Evolutionary conservation across 2,888 invertebrate species (phyloP).

Genomic region (Sinopyrophorus schimmeli): DNA sequence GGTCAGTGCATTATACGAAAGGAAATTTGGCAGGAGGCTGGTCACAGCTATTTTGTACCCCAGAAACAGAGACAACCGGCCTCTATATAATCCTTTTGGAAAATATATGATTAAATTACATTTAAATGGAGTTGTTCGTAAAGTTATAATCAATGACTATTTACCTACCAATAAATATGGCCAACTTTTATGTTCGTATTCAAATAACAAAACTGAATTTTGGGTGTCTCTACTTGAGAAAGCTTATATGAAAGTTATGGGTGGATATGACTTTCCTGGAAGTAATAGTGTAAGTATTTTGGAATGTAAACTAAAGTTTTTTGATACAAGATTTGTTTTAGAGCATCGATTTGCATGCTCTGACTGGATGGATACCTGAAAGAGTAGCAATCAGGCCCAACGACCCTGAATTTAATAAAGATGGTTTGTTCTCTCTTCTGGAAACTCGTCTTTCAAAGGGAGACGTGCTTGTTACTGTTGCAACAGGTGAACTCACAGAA

Average conservation of each 20-base stretch:
- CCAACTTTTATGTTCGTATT: slow-evolving; percentile 89
- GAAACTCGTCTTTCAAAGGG: slow-evolving; percentile 73
- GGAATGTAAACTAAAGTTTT: not conserved
- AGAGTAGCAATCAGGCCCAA: slow-evolving; percentile 71
- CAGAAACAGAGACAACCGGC: slow-evolving; percentile 80
- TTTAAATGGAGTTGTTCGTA: slow-evolving; percentile 87
- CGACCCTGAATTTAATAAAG: slow-evolving; percentile 69
- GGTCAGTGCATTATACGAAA: slow-evolving; percentile 90
- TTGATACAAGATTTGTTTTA: slow-evolving; percentile 50
- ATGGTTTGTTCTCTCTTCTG: slow-evolving; percentile 74
- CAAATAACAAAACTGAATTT: slow-evolving; percentile 85
- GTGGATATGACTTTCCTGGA: slow-evolving; percentile 96
- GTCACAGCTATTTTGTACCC: slow-evolving; percentile 94
- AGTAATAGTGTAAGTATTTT: slow-evolving; percentile 83
- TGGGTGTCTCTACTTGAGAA: slow-evolving; percentile 95
- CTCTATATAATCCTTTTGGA: slow-evolving; percentile 92
- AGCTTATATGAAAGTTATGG: slow-evolving; percentile 96
- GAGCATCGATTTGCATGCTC: slow-evolving; percentile 94
- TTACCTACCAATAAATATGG: slow-evolving; percentile 80
- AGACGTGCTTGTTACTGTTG: slow-evolving; percentile 78
- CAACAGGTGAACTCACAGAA: slow-evolving; percentile 80
- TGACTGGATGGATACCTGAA: slow-evolving; percentile 97
- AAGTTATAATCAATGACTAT: slow-evolving; percentile 87
- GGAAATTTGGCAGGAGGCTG: slow-evolving; percentile 79
- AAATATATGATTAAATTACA: slow-evolving; percentile 92